Base-by-base conservation (phyloP, 2,797 vertebrate genomes). In the Malacoctenus gilli region DNA sequence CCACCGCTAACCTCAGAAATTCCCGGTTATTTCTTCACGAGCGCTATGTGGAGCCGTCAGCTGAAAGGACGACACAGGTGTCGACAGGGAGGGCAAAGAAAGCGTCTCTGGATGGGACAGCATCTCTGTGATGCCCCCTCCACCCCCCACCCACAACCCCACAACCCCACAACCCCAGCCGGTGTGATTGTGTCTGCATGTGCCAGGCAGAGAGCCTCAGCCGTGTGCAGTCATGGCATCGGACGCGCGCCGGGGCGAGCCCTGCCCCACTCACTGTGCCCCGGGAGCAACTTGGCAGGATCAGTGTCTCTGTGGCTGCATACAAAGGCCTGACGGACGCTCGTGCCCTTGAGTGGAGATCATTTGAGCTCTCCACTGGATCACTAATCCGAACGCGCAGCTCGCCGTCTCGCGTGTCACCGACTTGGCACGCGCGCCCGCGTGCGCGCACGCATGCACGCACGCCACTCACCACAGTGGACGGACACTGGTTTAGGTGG, bases 61-160 rank as follows among this genome's bases (percentile, higher is more conserved):
- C 18, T 21, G 16, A 93, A 8, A 61, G 55, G 31, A 80, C 72
- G 31, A 93, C 90, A 36, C 62, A 80, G 44, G 32, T 30, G 38
- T 37, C 12, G 34, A 18, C 32, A 25, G 16, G 23, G 44, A 52
- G 18, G 7, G 2, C 7, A 35, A 4, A 2, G 5, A 22, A 94
- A 92, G 41, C 67, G 92, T 85, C 91, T 89, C 92, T 93, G 65
- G 92, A 90, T 85, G 92, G 92, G 92, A 94, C 92, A 83, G 94
- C 42, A 53, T 49, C 18, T 61, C 34, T 16, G 20, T 42, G 31
- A 28, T 49, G 30, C 32, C 25, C 20, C 59, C 1, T 61, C 35
- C 47, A 55, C 32, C 23, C 23, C 35, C 15, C 1, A n/a, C n/a
- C n/a, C n/a, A n/a, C n/a, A n/a, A n/a, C n/a, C n/a, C n/a, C n/a